Evolutionary conservation across 2,888 invertebrate genomes (phyloP), one percentile per base, ranked within the genome.

Genomic region (Andrena dorsata): DNA sequence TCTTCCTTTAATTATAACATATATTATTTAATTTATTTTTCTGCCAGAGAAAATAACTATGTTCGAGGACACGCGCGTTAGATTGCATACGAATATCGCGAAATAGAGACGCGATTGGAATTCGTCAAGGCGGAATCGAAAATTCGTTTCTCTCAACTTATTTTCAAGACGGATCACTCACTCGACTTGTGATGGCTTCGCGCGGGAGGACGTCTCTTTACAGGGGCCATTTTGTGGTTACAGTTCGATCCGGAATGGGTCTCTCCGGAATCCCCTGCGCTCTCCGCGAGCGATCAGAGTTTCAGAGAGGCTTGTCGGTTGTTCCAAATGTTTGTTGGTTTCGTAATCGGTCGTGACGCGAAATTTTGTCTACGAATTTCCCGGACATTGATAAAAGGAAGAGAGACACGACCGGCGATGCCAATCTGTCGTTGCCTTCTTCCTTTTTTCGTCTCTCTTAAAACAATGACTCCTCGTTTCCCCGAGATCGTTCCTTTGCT

Each of bases 201-300:
- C 72, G 60, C 10, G 30, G 41, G 61, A 51, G 58, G 76, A 71
- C 70, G 82, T 56, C 61, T 82, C 65, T 77, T 88, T 77, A 80
- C 53, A 63, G 70, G 82, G 30, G 80, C 77, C 88, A 88, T 88
- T 85, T 78, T 86, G 53, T 72, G 84, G 72, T 87, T 82, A 80
- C 76, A 79, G 65, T 77, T 65, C 65, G 7, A 61, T 75, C 16
- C 61, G 68, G 49, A 58, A 49, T 56, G 61, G 63, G n/a, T 73
- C 7, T n/a, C n/a, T 16, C 35, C 30, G 51, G 56, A 10, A 35
- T 58, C n/a, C 5, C 7, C 47, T 2, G 41, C 70, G 68, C 30
- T 7, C 53, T 20, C 16, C 23, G 61, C 41, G 16, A 41, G 13
- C 41, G 16, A 16, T 16, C 41, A 4, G 41, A 16, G 16, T 53